Conservation (phyloP, 2,797 vertebrate genomes). For the Chrosomus eos region DNA sequence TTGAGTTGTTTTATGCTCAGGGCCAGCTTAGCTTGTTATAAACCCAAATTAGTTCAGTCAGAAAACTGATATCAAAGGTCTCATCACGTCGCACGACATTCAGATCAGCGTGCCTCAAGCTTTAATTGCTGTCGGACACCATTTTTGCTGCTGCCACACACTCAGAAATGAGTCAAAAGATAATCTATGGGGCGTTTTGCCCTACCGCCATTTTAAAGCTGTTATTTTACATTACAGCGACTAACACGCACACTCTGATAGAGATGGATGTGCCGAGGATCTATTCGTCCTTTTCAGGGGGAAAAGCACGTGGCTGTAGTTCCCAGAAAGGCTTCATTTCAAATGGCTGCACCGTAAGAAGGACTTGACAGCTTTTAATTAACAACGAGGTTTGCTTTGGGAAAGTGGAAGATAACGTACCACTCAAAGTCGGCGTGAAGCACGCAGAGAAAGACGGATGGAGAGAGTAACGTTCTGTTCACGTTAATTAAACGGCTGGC, state of each 20-base stretch:
- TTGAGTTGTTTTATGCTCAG: constrained; percentile 24
- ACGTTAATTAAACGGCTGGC: constrained; percentile 41
- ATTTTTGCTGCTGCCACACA: background rate
- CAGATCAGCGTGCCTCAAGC: background rate
- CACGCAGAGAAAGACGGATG: constrained; percentile 41
- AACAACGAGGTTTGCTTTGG: constrained; percentile 51
- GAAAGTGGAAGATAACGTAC: constrained; percentile 47
- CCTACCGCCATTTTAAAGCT: constrained; percentile 39
- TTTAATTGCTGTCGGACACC: constrained; percentile 12
- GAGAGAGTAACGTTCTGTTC: constrained; percentile 42
- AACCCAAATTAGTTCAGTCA: constrained; percentile 26
- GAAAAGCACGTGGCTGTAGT: background rate
- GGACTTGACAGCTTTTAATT: constrained; percentile 56
- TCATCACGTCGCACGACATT: background rate
- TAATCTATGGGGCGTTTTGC: constrained; percentile 18
- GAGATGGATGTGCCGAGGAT: constrained; percentile 29
- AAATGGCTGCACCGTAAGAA: constrained; percentile 32
- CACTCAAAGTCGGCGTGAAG: constrained; percentile 40
- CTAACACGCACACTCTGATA: background rate
- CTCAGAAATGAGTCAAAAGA: constrained; percentile 31
- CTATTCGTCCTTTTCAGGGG: constrained; percentile 21
- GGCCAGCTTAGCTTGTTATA: constrained; percentile 27
- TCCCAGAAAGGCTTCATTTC: constrained; percentile 33
- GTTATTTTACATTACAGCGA: constrained; percentile 12
- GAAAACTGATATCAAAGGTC: constrained; percentile 19